Conservation (phyloP, 1,140 invertebrate genomes). For the Trigoniulus corallinus region DNA sequence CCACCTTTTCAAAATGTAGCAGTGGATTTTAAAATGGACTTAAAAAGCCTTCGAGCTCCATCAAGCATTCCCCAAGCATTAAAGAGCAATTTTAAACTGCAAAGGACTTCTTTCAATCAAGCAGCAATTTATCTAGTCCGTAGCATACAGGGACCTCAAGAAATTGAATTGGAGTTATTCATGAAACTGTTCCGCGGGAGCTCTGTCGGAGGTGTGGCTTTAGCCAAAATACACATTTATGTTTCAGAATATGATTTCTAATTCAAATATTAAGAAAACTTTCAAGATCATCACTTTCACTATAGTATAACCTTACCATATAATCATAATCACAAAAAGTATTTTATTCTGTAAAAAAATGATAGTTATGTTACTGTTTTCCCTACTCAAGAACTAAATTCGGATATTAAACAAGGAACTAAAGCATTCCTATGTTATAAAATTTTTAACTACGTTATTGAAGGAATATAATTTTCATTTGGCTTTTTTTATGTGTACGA, state of each 20-base stretch:
- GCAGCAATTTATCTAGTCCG: conserved; percentile 52
- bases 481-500: no score
- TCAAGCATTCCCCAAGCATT: conserved; percentile 39
- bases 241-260: conserved; percentile 70
- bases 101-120: conserved; percentile 33
- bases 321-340: no score
- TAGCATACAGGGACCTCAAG: conserved; percentile 65
- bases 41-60: conserved; percentile 43
- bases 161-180: conserved; percentile 64
- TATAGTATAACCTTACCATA: no score
- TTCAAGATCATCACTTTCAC: no score
- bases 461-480: no score
- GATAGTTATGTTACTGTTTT: no score
- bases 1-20: conserved; percentile 46
- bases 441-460: no score
- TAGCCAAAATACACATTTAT: conserved; percentile 66
- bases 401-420: no score
- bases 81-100: conserved; percentile 45
- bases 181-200: conserved; percentile 65
- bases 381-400: no score
- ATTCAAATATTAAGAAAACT: no score
- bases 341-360: no score
- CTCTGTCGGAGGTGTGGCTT: conserved; percentile 51
- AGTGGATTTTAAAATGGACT: conserved; percentile 53
- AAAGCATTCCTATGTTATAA: no score